A percentile compares a stretch with the other conserved stretches of the same genome.
Evolutionary conservation across 2,797 vertebrate species (phyloP).

Genomic region (Pseudomugil gertrudae): DNA sequence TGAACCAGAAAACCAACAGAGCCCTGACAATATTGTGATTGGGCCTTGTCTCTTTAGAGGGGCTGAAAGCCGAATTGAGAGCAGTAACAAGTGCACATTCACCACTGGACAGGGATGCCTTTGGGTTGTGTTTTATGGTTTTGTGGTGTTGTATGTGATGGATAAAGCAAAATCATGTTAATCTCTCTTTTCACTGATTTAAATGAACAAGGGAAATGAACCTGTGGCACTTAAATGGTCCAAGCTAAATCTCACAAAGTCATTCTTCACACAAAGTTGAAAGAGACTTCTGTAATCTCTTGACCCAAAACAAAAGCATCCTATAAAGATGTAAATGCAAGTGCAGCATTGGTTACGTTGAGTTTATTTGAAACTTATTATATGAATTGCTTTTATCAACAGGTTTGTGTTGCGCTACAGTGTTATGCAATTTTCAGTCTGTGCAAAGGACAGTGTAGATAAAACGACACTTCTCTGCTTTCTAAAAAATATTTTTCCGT

Average conservation of each 20-base stretch:
- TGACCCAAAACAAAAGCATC: slow-evolving; percentile 49
- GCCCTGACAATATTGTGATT: slow-evolving; percentile 92
- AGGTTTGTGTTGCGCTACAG: too few species aligned
- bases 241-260: slow-evolving; percentile 65
- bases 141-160: slow-evolving; percentile 69
- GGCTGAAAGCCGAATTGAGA: slow-evolving; percentile 87
- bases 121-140: slow-evolving; percentile 82
- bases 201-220: slow-evolving; percentile 67
- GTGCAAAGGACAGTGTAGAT: neutral
- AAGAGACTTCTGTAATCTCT: slow-evolving; percentile 57
- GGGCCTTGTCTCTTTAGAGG: slow-evolving; percentile 87
- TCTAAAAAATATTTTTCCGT: neutral
- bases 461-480: neutral
- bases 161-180: slow-evolving; percentile 81
- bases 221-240: slow-evolving; percentile 73
- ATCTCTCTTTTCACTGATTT: slow-evolving; percentile 74
- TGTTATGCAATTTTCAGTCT: neutral
- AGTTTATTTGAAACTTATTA: slow-evolving; percentile 21
- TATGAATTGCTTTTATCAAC: neutral
- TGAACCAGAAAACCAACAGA: slow-evolving; percentile 97
- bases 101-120: slow-evolving; percentile 77
- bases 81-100: slow-evolving; percentile 87
- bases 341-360: slow-evolving; percentile 4
- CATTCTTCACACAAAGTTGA: slow-evolving; percentile 66
- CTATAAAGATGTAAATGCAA: slow-evolving; percentile 56